Base-by-base conservation (phyloP, 2,888 invertebrate genomes). In the Drosophila algonquin region DNA sequence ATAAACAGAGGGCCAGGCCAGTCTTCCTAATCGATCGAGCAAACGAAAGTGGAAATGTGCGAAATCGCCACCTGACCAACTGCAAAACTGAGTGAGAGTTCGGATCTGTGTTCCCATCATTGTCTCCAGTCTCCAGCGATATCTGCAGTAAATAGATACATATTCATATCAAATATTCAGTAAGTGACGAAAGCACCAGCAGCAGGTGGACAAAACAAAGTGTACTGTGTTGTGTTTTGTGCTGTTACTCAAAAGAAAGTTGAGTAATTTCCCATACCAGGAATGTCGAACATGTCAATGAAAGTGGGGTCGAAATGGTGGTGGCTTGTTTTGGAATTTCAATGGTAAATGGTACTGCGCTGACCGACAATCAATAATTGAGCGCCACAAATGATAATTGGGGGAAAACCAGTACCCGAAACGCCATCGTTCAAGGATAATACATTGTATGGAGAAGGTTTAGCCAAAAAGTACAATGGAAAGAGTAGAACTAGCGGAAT, bases 41-140 rank as follows among this genome's bases (percentile, higher is more conserved):
- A 69, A 69, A 64, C 63, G 51, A 63, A 52, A 24, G 50, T 60
- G 65, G 65, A 57, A 51, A 67, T 58, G 67, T 69, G 67, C 70
- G 70, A 67, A 69, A 58, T 45, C 10, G 45, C 44, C 67, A 70
- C 45, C 70, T 69, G 70, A 67, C 50, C 21, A 18, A 10, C 40
- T 8, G 21, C 24, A 4, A 24, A 14, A 10, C 40, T 8, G 21
- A 40, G 40, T n/a, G 14, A 40, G 40, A 40, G 14, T 40, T 46
- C 16, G 40, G n/a, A 40, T 40, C 40, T 40, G 40, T 40, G 61
- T 47, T 62, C 30, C 40, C 63, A 63, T 18, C 48, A 63, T 40
- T 63, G 46, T 57, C 16, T 12, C 24, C 35, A 24, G 35, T 35
- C 7, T 8, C 27, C 40, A 21, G 18, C 60, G 45, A 5, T 35